These are phyloP conservation scores for Hypotaenidia philippensis DNA, from an alignment of 2,797 vertebrate species.

Conservation along the genomic window DNA sequence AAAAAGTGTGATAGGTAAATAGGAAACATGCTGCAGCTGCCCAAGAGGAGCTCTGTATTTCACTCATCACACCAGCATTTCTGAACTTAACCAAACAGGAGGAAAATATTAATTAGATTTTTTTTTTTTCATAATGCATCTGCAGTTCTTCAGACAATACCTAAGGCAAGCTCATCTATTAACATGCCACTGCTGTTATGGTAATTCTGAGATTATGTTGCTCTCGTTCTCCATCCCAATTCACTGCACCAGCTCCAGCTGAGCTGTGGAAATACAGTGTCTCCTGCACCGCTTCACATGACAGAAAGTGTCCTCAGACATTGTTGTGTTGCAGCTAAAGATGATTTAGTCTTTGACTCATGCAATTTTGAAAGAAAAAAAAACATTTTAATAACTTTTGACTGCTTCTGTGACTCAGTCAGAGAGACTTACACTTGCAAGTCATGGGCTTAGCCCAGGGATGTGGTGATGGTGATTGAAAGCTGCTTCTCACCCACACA, in stretches of 20 bases:
- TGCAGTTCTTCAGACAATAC: neutral
- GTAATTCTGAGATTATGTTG: neutral
- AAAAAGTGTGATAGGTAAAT: neutral
- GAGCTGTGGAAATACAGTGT: neutral
- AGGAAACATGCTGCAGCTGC: neutral
- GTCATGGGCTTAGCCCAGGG: neutral
- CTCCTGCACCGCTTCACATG: neutral
- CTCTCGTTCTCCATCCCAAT: neutral
- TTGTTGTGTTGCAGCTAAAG: neutral
- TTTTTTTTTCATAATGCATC: neutral
- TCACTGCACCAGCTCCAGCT: neutral
- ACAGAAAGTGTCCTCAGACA: neutral
- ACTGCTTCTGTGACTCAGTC: neutral
- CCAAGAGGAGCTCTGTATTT: conserved; percentile 20
- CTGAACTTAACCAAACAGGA: neutral
- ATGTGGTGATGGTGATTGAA: neutral
- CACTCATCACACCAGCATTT: neutral
- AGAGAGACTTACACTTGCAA: neutral
- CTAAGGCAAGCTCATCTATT: neutral
- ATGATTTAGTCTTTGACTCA: neutral
- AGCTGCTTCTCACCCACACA: neutral
- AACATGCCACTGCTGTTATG: neutral
- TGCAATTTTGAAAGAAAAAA: neutral
- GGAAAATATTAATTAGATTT: conserved; percentile 14
- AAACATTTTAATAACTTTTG: neutral